Evolutionary conservation across 92 coral and sea anemone species (phyloP).

Genomic region (Porites cylindrica): DNA sequence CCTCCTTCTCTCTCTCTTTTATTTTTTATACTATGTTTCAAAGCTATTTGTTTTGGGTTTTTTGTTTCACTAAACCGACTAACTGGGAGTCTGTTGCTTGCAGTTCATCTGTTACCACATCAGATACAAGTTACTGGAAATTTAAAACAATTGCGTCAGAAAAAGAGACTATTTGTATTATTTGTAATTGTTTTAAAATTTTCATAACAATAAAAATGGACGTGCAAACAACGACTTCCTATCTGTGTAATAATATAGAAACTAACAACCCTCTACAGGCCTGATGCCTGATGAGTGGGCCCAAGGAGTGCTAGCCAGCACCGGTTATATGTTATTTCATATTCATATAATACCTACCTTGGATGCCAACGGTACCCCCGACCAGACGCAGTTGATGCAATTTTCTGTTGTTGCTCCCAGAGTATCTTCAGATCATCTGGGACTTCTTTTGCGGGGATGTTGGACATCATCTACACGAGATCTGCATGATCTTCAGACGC

Average conservation of each 20-base stretch:
- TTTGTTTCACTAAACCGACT: background rate
- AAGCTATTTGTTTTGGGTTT: background rate
- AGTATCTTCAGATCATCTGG: conserved; percentile 47
- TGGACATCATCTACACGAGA: conserved; percentile 24
- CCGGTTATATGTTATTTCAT: too few relatives aligned
- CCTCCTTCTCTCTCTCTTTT: too few relatives aligned
- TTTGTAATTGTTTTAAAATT: too few relatives aligned
- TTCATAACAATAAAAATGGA: background rate
- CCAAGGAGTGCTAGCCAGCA: too few relatives aligned
- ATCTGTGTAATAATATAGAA: too few relatives aligned
- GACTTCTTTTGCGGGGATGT: conserved; percentile 10
- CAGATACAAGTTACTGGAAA: background rate
- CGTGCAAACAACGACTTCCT: background rate
- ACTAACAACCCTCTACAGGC: too few relatives aligned
- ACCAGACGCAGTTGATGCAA: conserved; percentile 23
- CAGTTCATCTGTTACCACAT: background rate
- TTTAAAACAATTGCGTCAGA: too few relatives aligned
- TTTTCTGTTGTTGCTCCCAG: conserved; percentile 54
- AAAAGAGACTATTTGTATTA: too few relatives aligned
- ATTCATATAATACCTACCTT: conserved; percentile 12
- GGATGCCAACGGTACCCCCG: conserved; percentile 71
- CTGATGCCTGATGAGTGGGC: too few relatives aligned
- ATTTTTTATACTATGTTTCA: too few relatives aligned
- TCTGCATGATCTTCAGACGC: conserved; percentile 48
- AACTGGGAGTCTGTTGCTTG: background rate